Evolutionary conservation across 2,797 vertebrate genomes (phyloP).

Genomic region (Darevskia mixta): DNA sequence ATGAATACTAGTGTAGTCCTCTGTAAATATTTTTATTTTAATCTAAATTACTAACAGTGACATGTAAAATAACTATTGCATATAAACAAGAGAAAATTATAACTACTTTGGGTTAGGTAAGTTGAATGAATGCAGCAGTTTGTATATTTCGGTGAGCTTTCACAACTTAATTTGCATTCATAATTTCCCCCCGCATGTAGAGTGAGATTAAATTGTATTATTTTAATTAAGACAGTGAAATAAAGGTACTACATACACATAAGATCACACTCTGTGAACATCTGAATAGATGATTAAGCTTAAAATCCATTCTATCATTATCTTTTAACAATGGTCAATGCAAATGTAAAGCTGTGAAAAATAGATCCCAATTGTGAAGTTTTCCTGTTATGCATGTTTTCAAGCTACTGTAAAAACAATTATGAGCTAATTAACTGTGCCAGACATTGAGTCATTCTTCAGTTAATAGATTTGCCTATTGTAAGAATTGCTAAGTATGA

Average conservation of each 20-base stretch:
- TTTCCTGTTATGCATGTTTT: constrained; percentile 65
- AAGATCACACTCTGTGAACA: background rate
- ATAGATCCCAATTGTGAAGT: constrained; percentile 36
- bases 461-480: constrained; percentile 42
- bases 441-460: constrained; percentile 56
- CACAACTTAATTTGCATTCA: background rate
- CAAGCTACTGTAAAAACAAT: constrained; percentile 69
- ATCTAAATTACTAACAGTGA: constrained; percentile 34
- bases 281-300: constrained; percentile 14
- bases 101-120: background rate
- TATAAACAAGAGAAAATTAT: constrained; percentile 20
- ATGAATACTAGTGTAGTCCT: constrained; percentile 17
- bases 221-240: background rate
- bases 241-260: background rate
- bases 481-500: background rate
- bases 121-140: background rate
- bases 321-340: constrained; percentile 27
- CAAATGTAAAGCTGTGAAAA: constrained; percentile 63
- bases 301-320: background rate
- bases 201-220: constrained; percentile 4
- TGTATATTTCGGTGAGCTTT: background rate
- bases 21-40: constrained; percentile 37
- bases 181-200: background rate
- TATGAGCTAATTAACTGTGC: constrained; percentile 71
- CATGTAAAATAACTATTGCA: constrained; percentile 45